phyloP scores from a whole-genome alignment of 2,113 vertebrate genomes.

The Vimba vimba region DNA sequence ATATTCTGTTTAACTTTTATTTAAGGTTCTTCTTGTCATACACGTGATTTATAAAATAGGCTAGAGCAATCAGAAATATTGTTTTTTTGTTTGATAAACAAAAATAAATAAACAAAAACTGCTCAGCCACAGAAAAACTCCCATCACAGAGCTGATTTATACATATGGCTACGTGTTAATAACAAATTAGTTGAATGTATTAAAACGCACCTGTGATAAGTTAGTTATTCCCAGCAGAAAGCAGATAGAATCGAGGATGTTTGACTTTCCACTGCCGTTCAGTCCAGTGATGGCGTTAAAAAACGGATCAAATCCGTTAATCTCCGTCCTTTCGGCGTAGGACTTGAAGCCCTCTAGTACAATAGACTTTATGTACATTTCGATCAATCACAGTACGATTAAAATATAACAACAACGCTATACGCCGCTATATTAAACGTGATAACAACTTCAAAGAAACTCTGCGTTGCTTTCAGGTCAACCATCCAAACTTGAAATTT shows the following conservation, averaged over 20 bases:
- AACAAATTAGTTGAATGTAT: not conserved
- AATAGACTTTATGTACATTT: constrained; percentile 93
- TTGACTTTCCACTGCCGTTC: constrained; percentile 97
- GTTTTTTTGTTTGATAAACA: not conserved
- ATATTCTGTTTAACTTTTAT: too few species aligned
- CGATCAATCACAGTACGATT: constrained; percentile 21
- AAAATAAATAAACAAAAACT: not conserved
- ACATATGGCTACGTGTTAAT: not conserved
- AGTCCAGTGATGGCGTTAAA: constrained; percentile 98
- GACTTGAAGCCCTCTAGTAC: constrained; percentile 95
- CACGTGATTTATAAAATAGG: not conserved
- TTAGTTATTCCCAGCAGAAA: constrained; percentile 92
- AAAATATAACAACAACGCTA: not conserved
- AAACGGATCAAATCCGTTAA: constrained; percentile 86
- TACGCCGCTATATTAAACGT: not conserved
- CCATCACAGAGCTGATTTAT: not conserved
- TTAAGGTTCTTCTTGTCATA: not conserved
- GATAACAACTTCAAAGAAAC: not conserved
- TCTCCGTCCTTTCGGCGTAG: constrained; percentile 92
- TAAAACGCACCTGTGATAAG: constrained; percentile 83
- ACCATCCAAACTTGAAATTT: constrained; percentile 73
- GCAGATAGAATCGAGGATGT: constrained; percentile 94
- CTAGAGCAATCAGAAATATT: not conserved
- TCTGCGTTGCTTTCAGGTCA: not conserved
- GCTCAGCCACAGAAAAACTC: too few species aligned